phyloP scores from a whole-genome alignment of 2,797 vertebrate species.

The Microctenopoma stevenorrisi region DNA sequence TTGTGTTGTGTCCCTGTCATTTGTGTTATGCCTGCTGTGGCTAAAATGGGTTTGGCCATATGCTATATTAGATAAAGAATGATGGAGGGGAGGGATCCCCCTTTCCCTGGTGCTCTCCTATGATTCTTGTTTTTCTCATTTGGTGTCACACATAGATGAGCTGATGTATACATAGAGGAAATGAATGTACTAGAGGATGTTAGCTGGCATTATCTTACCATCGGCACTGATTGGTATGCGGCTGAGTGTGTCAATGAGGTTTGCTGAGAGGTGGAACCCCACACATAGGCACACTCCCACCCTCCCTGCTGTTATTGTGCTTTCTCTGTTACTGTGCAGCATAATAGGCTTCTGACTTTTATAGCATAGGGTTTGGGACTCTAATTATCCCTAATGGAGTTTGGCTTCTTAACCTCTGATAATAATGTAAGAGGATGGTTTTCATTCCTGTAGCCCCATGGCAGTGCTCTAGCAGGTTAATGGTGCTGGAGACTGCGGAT shows the following conservation, averaged over 20 bases:
- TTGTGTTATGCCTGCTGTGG: constrained; percentile 54
- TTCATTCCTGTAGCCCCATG: constrained; percentile 59
- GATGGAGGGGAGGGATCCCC: constrained; percentile 60
- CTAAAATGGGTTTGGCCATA: constrained; percentile 66
- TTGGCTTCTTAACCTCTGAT: constrained; percentile 74
- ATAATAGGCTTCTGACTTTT: constrained; percentile 67
- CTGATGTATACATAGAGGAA: constrained; percentile 44
- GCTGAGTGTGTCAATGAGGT: constrained; percentile 78
- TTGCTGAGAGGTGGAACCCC: constrained; percentile 76
- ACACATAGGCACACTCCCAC: constrained; percentile 68
- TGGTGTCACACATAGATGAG: constrained; percentile 33
- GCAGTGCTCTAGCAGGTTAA: constrained; percentile 66
- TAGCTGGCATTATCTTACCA: constrained; percentile 62
- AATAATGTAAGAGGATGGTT: constrained; percentile 63
- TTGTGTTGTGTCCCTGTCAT: constrained; percentile 57
- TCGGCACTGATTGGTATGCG: constrained; percentile 79
- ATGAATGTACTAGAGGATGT: constrained; percentile 54
- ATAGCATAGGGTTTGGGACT: constrained; percentile 60
- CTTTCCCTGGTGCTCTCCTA: constrained; percentile 33
- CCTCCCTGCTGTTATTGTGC: constrained; percentile 68
- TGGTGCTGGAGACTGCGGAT: constrained; percentile 73
- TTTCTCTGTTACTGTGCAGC: constrained; percentile 61
- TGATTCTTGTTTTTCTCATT: constrained; percentile 42
- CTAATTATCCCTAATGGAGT: constrained; percentile 69
- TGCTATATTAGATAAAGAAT: constrained; percentile 65